Evolutionary conservation across 2,888 invertebrate genomes (phyloP).

Genomic region (Andrena camellia): DNA sequence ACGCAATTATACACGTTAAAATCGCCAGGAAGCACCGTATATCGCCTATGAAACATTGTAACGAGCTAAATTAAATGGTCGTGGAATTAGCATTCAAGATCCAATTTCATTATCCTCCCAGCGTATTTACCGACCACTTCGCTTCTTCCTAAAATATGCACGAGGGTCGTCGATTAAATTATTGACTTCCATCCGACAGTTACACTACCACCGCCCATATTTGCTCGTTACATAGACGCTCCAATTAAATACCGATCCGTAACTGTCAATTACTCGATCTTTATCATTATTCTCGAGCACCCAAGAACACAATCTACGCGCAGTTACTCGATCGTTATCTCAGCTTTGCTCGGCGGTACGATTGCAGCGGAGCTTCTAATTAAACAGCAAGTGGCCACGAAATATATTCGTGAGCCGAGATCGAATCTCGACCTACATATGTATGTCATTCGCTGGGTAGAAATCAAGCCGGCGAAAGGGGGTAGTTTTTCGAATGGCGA

Average conservation of each 20-base stretch:
- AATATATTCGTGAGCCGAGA: constrained; percentile 21
- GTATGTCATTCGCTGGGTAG: constrained; percentile 55
- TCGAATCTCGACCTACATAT: constrained; percentile 11
- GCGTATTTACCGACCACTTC: background rate
- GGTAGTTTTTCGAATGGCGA: constrained; percentile 50
- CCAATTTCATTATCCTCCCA: background rate
- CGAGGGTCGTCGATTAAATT: constrained; percentile 11
- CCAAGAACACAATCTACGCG: background rate
- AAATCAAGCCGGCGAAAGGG: constrained; percentile 18
- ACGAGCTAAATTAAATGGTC: constrained; percentile 30
- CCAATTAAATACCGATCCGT: constrained; percentile 3
- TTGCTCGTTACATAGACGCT: background rate
- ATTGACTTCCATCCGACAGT: background rate
- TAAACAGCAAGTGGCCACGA: constrained; percentile 24
- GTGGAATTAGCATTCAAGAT: constrained; percentile 4
- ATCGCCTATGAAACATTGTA: background rate
- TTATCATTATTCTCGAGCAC: constrained; percentile 2
- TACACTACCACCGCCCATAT: background rate
- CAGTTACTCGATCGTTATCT: background rate
- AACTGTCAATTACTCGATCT: background rate
- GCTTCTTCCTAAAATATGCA: background rate
- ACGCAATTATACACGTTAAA: background rate
- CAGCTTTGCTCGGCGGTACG: background rate
- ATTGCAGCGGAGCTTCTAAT: constrained; percentile 7
- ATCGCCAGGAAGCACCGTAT: background rate